Percentiles rank a stretch among this genome's conserved stretches.
phyloP scores from a whole-genome alignment of 2,888 invertebrate genomes.

The Sphaerophoria taeniata region DNA sequence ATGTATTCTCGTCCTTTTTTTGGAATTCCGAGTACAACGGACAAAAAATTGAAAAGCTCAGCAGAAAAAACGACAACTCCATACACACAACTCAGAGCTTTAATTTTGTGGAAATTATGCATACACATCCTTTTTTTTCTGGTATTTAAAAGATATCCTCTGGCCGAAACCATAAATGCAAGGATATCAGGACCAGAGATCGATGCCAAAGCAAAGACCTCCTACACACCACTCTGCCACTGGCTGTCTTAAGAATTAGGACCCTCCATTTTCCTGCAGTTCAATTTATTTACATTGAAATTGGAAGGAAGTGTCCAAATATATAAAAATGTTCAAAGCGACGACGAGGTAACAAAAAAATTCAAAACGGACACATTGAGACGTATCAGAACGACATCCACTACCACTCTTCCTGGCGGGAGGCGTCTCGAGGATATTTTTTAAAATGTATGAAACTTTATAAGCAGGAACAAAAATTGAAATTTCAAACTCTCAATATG shows the following conservation, averaged over 20 bases:
- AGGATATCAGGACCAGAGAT: constrained; percentile 69
- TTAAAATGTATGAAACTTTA: background rate
- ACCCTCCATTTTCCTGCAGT: constrained; percentile 49
- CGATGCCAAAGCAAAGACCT: constrained; percentile 43
- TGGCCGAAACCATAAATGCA: constrained; percentile 59
- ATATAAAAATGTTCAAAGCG: constrained; percentile 61
- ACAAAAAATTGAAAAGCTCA: constrained; percentile 50
- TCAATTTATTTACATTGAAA: constrained; percentile 74
- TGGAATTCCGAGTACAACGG: constrained; percentile 25
- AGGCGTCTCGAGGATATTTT: background rate
- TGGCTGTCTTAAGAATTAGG: constrained; percentile 44
- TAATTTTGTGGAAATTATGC: constrained; percentile 73
- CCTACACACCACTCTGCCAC: constrained; percentile 17
- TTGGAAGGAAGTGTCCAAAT: constrained; percentile 74
- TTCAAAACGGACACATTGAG: constrained; percentile 71
- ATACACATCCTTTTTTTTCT: constrained; percentile 64
- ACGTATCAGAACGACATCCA: constrained; percentile 55
- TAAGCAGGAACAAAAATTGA: constrained; percentile 16
- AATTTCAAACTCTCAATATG: constrained; percentile 40
- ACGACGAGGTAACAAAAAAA: constrained; percentile 20
- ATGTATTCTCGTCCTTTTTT: constrained; percentile 44
- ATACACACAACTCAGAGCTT: constrained; percentile 69
- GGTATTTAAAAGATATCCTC: constrained; percentile 59
- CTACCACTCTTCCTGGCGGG: background rate
- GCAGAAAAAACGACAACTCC: constrained; percentile 44